phyloP scores from a whole-genome alignment of 1,140 invertebrate genomes.

The Zaprionus inermis region DNA sequence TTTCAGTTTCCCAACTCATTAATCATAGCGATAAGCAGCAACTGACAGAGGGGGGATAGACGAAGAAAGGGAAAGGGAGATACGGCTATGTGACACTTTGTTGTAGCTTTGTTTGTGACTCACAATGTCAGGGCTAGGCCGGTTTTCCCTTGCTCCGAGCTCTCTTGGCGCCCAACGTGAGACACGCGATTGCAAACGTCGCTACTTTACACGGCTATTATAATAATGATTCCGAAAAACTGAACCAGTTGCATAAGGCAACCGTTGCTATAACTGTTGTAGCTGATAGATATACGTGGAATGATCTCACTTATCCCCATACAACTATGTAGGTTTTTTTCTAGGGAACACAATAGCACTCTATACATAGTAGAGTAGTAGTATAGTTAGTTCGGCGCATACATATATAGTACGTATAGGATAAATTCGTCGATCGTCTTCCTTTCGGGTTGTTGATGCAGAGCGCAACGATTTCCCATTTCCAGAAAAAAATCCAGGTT shows the following conservation, averaged over 20 bases:
- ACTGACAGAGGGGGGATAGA: not conserved
- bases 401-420: not conserved
- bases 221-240: constrained; percentile 35
- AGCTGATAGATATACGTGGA: not conserved
- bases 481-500: not conserved
- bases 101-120: constrained; percentile 19
- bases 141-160: not conserved
- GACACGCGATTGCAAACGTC: constrained; percentile 28
- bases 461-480: constrained; percentile 1
- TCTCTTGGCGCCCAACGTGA: not conserved
- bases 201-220: constrained; percentile 9
- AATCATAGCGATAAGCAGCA: constrained; percentile 38
- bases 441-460: not conserved
- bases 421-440: not conserved
- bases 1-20: constrained; percentile 32
- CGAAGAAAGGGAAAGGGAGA: not conserved
- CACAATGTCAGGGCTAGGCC: constrained; percentile 45
- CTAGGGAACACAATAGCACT: constrained; percentile 1
- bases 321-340: not conserved
- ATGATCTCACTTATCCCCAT: not conserved
- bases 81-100: constrained; percentile 3
- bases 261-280: constrained; percentile 2
- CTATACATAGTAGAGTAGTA: not conserved
- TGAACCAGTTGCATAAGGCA: constrained; percentile 33
- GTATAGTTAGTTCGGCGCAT: too few species aligned